Conservation (phyloP, 1,140 invertebrate genomes). For the Littorina saxatilis region DNA sequence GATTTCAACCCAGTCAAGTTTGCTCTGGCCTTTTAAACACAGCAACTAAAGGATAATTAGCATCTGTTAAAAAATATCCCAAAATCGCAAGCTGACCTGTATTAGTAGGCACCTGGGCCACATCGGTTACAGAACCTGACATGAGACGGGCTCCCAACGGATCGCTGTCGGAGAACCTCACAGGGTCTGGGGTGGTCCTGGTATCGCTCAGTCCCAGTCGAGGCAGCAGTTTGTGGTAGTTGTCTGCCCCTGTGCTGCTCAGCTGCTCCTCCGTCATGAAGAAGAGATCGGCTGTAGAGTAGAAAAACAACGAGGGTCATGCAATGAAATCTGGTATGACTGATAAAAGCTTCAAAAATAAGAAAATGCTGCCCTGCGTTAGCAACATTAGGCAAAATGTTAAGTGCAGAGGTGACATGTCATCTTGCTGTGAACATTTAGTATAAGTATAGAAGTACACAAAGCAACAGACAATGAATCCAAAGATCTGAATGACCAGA, state of each 20-base stretch:
- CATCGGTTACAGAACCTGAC: background rate
- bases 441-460: no score
- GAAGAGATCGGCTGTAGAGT: constrained; percentile 57
- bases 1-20: no score
- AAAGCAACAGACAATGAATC: no score
- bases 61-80: no score
- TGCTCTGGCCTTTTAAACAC: no score
- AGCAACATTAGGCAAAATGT: no score
- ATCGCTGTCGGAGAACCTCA: constrained; percentile 77
- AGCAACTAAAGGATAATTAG: no score
- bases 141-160: constrained; percentile 77
- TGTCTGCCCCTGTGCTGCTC: constrained; percentile 53
- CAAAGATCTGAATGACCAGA: no score
- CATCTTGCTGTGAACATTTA: no score
- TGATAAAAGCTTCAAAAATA: background rate
- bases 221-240: constrained; percentile 63
- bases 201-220: constrained; percentile 74
- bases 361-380: background rate
- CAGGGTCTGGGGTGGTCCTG: constrained; percentile 75
- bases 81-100: no score
- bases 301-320: constrained; percentile 1
- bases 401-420: no score
- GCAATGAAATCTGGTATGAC: background rate
- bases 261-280: constrained; percentile 56
- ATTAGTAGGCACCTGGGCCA: no score